Evolutionary conservation across 2,797 vertebrate genomes (phyloP), one percentile per base, ranked within the genome.

Genomic region (Paramormyrops hopkinsi): DNA sequence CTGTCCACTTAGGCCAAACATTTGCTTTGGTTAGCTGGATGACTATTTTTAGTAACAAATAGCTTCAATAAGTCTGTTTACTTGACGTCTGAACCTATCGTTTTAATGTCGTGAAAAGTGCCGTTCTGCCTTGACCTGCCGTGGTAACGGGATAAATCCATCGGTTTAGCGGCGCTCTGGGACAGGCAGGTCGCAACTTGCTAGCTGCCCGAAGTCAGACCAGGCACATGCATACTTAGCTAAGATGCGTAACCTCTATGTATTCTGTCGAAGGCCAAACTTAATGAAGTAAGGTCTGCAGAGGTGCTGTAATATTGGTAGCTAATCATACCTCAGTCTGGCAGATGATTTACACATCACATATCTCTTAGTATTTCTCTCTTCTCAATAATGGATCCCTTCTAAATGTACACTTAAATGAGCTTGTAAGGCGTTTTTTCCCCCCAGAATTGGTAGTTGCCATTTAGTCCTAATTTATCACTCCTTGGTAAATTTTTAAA

Each of bases 31-130:
- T 62, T 44, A 41, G 88, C 69, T 79, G 29, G 25, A 33, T 22
- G 86, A 54, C 86, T 87, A 87, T 87, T 87, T 87, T 87, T 87
- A 87, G 86, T 19, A 87, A 41, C 51, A 9, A 87, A 59, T 59
- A 41, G 54, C 54, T 37, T 44, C 53, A n/a, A 54, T 59, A 59
- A 87, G 86, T 56, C 2, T 59, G 53, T 41, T 54, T 29, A 46
- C 33, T 59, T 51, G 22, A 83, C 79, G 46, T 25, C 46, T 46
- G 44, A 50, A 84, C 44, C 5, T 84, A 50, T 46, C 82, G 9
- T 51, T 50, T 85, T 25, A 14, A 51, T 83, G 79, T 50, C 14
- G 79, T 83, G 41, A 83, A 46, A 83, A 46, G 46, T 37, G 79
- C 79, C 25, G 29, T 50, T 83, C 46, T 46, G 79, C 22, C 79